These are phyloP conservation scores for Sandelia bainsii DNA, from an alignment of 2,797 vertebrate species.

Conservation along the genomic window DNA sequence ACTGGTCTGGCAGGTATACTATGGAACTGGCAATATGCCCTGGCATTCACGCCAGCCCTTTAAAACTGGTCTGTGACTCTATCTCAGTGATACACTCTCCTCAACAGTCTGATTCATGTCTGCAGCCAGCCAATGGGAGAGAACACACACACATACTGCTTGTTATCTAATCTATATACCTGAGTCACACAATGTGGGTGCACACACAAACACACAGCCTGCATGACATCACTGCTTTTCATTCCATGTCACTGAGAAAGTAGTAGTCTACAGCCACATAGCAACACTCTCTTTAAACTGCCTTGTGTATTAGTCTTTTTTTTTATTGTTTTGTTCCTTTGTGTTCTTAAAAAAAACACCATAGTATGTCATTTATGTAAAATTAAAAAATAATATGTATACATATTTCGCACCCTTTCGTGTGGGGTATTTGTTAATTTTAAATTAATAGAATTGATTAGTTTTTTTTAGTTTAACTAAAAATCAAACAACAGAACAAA, in stretches of 20 bases:
- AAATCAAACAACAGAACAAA: no score
- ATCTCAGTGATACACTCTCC: slow-evolving; percentile 55
- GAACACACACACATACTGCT: slow-evolving; percentile 29
- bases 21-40: slow-evolving; percentile 34
- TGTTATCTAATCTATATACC: slow-evolving; percentile 77
- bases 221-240: slow-evolving; percentile 71
- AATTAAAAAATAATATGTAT: no score
- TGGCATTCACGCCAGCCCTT: slow-evolving; percentile 40
- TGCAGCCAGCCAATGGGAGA: slow-evolving; percentile 51
- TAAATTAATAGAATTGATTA: no score
- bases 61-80: slow-evolving; percentile 53
- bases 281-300: slow-evolving; percentile 27
- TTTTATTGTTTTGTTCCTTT: no score
- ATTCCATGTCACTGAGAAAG: slow-evolving; percentile 48
- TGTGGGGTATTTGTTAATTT: no score
- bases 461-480: no score
- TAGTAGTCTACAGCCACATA: slow-evolving; percentile 37
- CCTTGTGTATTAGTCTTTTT: slow-evolving; percentile 18
- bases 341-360: no score
- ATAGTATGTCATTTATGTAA: no score
- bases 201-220: slow-evolving; percentile 54
- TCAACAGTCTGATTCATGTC: slow-evolving; percentile 61
- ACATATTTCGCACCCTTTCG: no score
- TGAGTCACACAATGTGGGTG: slow-evolving; percentile 69
- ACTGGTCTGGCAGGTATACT: slow-evolving; percentile 32